Base-by-base conservation (phyloP, 2,888 invertebrate species). In the Dysmachus trigonus region DNA sequence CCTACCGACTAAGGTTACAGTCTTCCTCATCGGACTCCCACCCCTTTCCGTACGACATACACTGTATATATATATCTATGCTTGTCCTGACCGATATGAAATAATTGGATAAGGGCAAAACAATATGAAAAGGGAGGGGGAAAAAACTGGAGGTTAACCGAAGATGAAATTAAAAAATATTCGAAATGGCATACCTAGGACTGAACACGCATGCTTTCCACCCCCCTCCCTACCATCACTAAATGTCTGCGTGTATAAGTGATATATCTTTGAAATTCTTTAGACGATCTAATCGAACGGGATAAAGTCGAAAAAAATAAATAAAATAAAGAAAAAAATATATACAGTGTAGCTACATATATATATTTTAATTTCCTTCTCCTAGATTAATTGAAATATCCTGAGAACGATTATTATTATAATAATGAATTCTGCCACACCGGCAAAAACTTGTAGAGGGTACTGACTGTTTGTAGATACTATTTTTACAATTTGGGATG, bases 141-240 rank as follows among this genome's bases (percentile, higher is more conserved):
- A n/a, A 7, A 51, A 51, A 51, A 51, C n/a, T 10, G 41, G 5
- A 27, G 8, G 38, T 35, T 41, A 74, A 33, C 77, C 13, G 13
- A 79, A 79, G 15, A 79, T 51, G 13, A 51, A 79, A 79, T 79
- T 79, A 79, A 79, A 41, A 47, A 79, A 79, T 79, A 51, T 79
- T 79, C n/a, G 79, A 79, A 47, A 51, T 53, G 22, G 53, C 22
- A 53, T 53, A 18, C 53, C 18, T 76, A 7, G 76, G 22, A 62
- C 27, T 62, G 27, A 18, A 22, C 7, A 62, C 62, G 62, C 62
- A 62, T 62, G 62, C 62, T 62, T 62, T 62, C 3, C 18, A 27
- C 8, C 1, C 10, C 62, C 27, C 10, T 3, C 18, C 15, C 10
- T 7, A 0, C 62, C 10, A 18, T 1, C 51, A 15, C 62, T 4